These are phyloP conservation scores for Aspiorhynchus laticeps DNA, from an alignment of 2,113 vertebrate species.

Conservation along the genomic window DNA sequence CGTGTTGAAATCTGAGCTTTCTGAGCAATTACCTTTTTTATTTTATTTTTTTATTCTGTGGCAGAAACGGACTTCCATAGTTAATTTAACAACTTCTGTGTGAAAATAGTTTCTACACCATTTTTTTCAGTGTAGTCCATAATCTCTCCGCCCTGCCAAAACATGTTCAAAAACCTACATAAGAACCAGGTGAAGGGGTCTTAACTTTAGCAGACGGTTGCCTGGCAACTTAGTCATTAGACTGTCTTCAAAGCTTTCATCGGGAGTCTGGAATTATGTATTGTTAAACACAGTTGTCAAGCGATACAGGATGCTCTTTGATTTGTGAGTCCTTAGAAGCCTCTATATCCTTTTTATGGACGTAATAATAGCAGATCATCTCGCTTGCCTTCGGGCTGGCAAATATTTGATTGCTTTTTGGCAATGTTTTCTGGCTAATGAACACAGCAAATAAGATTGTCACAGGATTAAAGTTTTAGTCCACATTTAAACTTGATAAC, in stretches of 20 bases:
- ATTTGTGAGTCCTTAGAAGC: constrained; percentile 7
- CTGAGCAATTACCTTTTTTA: no score
- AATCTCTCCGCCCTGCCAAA: neutral
- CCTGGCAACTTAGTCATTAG: constrained; percentile 28
- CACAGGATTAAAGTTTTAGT: constrained; percentile 19
- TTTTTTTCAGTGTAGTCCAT: neutral
- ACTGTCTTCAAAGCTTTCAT: constrained; percentile 35
- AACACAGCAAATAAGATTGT: constrained; percentile 13
- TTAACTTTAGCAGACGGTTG: constrained; percentile 11
- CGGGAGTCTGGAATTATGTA: constrained; percentile 27
- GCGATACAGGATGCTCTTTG: constrained; percentile 14
- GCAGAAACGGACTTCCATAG: neutral
- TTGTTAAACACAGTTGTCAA: constrained; percentile 28
- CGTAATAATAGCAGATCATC: constrained; percentile 16
- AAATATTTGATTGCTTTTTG: constrained; percentile 31
- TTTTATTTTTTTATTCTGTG: neutral
- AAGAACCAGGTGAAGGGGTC: constrained; percentile 28
- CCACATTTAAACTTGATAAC: constrained; percentile 21
- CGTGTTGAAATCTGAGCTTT: no score
- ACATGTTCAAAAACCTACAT: constrained; percentile 1
- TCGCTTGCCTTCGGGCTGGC: constrained; percentile 10
- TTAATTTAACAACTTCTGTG: no score
- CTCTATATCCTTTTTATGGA: constrained; percentile 25
- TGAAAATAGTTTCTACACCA: neutral
- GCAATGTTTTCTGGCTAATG: neutral